Percentiles rank a stretch among this genome's conserved stretches.
These are phyloP conservation scores for Chamaea fasciata DNA, from an alignment of 2,113 vertebrate species.

Conservation along the genomic window DNA sequence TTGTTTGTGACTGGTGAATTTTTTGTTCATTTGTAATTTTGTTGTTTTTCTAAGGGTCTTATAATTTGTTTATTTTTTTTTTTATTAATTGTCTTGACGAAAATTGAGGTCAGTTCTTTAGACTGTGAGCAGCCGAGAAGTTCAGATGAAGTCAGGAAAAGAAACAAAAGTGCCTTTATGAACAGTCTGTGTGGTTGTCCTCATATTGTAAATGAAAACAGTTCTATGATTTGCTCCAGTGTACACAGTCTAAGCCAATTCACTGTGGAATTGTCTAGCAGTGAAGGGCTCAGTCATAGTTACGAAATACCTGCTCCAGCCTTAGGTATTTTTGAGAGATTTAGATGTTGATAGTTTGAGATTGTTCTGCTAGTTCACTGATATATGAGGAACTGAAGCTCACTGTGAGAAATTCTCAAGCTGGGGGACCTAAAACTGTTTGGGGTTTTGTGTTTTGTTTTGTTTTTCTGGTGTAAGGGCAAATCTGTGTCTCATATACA, in stretches of 20 bases:
- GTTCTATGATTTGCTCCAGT: not conserved
- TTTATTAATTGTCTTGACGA: not conserved
- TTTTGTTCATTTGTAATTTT: fast-evolving
- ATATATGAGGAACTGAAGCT: not conserved
- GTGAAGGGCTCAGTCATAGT: not conserved
- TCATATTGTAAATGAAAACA: not conserved
- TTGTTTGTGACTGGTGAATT: not conserved
- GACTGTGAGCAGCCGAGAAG: not conserved
- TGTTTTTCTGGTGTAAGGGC: not conserved
- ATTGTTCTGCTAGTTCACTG: not conserved
- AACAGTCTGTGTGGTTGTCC: not conserved
- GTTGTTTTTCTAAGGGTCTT: not conserved
- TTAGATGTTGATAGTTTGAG: not conserved
- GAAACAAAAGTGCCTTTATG: not conserved
- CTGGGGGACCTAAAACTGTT: not conserved
- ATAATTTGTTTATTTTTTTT: not conserved
- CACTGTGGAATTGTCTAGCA: not conserved
- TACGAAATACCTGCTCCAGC: not conserved
- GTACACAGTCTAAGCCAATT: not conserved
- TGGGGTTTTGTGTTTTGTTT: not conserved
- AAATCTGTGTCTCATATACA: not conserved
- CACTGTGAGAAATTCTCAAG: not conserved
- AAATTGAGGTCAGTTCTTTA: not conserved
- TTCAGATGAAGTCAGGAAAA: not conserved
- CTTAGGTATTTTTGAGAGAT: not conserved